A percentile compares a stretch with the other conserved stretches of the same genome.
Evolutionary conservation across 2,113 vertebrate genomes (phyloP).

Genomic region (Hymenochirus boettgeri): DNA sequence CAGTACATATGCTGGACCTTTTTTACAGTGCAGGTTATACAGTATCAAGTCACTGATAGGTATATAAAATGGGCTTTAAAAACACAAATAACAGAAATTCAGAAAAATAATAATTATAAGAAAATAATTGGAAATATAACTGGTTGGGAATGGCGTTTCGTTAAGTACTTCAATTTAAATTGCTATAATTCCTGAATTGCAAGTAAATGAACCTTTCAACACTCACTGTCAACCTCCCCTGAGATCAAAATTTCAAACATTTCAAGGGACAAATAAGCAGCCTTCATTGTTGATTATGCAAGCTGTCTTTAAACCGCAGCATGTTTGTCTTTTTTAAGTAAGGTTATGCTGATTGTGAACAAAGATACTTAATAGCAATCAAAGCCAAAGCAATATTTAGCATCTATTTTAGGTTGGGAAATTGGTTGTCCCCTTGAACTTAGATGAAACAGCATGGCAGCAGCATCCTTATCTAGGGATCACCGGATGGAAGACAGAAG

Average conservation of each 20-base stretch:
- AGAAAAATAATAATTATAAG: too few species aligned
- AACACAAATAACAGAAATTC: slow-evolving; percentile 8
- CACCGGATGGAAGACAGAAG: too few species aligned
- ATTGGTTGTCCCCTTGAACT: too few species aligned
- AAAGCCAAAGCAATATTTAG: too few species aligned
- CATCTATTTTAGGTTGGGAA: too few species aligned
- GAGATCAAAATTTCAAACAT: slow-evolving; percentile 29
- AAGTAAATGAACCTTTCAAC: slow-evolving; percentile 32
- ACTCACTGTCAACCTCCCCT: slow-evolving; percentile 20
- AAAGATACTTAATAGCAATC: too few species aligned
- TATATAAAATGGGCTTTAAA: not conserved
- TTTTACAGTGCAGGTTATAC: too few species aligned
- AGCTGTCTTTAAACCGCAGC: not conserved
- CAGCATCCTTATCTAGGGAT: too few species aligned
- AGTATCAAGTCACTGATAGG: not conserved
- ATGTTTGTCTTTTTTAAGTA: too few species aligned
- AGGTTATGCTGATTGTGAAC: too few species aligned
- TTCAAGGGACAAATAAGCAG: slow-evolving; percentile 17
- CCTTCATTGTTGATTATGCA: not conserved
- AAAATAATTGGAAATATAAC: slow-evolving; percentile 24
- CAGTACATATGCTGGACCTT: too few species aligned
- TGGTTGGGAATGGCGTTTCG: slow-evolving; percentile 16
- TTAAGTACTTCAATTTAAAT: slow-evolving; percentile 32
- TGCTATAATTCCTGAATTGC: slow-evolving; percentile 21
- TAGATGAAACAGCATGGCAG: too few species aligned